Percentiles rank a stretch among this genome's conserved stretches.
phyloP scores from a whole-genome alignment of 2,888 invertebrate species.

The Pharmacophagus antenor region DNA sequence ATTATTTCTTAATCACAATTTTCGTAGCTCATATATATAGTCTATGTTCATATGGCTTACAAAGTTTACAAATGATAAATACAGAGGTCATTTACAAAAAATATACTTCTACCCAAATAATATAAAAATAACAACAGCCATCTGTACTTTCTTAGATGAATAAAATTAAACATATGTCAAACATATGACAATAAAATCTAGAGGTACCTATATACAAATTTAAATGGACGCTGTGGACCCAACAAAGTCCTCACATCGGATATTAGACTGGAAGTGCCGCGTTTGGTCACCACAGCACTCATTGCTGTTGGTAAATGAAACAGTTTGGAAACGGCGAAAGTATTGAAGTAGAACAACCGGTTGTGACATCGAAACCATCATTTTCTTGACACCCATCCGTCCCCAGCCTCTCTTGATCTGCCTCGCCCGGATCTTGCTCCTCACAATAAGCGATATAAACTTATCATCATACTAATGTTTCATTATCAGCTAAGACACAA shows the following conservation, averaged over 20 bases:
- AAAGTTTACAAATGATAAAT: constrained; percentile 79
- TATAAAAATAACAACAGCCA: constrained; percentile 82
- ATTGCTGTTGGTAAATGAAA: constrained; percentile 50
- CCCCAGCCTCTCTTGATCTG: constrained; percentile 29
- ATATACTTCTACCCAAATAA: constrained; percentile 81
- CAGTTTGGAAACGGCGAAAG: constrained; percentile 42
- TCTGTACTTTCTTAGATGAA: constrained; percentile 81
- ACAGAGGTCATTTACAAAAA: constrained; percentile 81
- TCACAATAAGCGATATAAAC: constrained; percentile 71
- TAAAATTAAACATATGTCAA: constrained; percentile 81
- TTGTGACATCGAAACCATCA: constrained; percentile 34
- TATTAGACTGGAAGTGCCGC: constrained; percentile 69
- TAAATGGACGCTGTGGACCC: constrained; percentile 60
- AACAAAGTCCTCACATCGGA: constrained; percentile 51
- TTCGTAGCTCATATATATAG: constrained; percentile 76
- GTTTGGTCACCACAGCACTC: constrained; percentile 67
- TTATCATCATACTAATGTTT: constrained; percentile 73
- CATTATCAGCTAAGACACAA: constrained; percentile 79
- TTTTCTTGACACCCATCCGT: constrained; percentile 18
- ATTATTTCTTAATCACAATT: constrained; percentile 71
- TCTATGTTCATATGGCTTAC: constrained; percentile 78
- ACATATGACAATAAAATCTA: constrained; percentile 80
- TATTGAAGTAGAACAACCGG: constrained; percentile 49
- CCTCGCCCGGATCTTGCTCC: constrained; percentile 47
- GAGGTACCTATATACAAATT: constrained; percentile 75